These are phyloP conservation scores for Conger conger DNA, from an alignment of 2,113 vertebrate species.

Conservation along the genomic window DNA sequence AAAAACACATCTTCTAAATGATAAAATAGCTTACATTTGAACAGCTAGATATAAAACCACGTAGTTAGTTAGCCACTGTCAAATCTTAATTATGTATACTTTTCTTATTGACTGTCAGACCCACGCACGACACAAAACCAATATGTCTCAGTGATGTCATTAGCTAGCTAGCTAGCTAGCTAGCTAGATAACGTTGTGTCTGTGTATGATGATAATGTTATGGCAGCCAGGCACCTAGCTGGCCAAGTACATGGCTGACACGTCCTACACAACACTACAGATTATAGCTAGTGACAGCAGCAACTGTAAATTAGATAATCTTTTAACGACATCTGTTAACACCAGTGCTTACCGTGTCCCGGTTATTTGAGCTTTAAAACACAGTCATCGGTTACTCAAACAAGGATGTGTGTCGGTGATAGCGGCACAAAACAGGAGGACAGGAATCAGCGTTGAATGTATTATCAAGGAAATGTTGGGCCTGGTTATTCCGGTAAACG, in stretches of 20 bases:
- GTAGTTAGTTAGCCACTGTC: neutral
- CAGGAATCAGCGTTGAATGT: neutral
- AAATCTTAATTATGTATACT: neutral
- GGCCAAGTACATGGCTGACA: neutral
- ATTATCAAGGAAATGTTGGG: neutral
- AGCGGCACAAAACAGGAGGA: neutral
- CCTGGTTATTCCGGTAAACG: constrained; percentile 15
- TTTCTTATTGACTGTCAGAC: neutral
- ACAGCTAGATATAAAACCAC: neutral
- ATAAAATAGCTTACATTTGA: no score
- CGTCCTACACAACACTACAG: neutral
- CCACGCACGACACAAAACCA: neutral
- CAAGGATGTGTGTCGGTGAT: neutral
- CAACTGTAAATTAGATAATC: neutral
- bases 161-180: neutral
- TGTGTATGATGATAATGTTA: neutral
- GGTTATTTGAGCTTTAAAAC: constrained; percentile 18
- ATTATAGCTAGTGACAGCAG: neutral
- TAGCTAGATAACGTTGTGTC: neutral
- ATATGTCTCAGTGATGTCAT: neutral
- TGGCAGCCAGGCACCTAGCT: neutral
- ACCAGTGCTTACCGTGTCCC: constrained; percentile 25
- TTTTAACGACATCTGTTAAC: neutral
- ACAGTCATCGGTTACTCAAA: neutral
- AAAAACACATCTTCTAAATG: neutral